Evolutionary conservation across 1,140 invertebrate species (phyloP).

Genomic region (Sipha flava): DNA sequence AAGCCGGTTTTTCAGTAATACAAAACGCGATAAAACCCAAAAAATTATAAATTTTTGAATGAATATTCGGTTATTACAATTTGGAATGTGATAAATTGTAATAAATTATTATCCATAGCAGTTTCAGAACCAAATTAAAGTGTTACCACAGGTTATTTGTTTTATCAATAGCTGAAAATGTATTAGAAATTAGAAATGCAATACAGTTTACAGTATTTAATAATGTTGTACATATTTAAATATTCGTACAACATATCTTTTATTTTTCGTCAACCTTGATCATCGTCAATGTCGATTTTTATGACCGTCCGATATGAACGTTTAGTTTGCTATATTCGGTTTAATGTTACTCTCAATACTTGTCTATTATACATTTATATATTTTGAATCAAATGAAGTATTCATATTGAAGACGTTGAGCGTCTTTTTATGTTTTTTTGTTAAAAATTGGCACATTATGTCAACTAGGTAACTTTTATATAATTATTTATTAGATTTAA

Average conservation of each 20-base stretch:
- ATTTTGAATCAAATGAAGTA: neutral
- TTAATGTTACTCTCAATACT: neutral
- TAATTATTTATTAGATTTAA: too few relatives aligned
- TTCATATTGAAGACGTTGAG: neutral
- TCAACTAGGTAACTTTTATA: neutral
- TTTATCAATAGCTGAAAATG: too few relatives aligned
- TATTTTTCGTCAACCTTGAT: neutral
- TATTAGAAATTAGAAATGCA: too few relatives aligned
- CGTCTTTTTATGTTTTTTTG: neutral
- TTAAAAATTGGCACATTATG: conserved; percentile 6
- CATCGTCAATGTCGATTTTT: neutral
- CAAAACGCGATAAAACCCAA: neutral
- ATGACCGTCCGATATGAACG: neutral
- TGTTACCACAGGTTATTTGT: too few relatives aligned
- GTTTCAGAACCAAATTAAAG: too few relatives aligned
- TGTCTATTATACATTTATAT: neutral
- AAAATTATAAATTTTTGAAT: neutral
- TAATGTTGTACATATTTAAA: too few relatives aligned
- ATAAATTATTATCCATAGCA: too few relatives aligned
- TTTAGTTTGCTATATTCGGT: neutral
- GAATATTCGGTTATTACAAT: neutral
- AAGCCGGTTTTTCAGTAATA: neutral
- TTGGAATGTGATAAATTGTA: neutral
- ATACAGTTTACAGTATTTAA: too few relatives aligned
- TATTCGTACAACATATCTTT: neutral